These are phyloP conservation scores for Branchipolynoe longqiensis DNA, from an alignment of 2,888 invertebrate genomes.

Conservation along the genomic window DNA sequence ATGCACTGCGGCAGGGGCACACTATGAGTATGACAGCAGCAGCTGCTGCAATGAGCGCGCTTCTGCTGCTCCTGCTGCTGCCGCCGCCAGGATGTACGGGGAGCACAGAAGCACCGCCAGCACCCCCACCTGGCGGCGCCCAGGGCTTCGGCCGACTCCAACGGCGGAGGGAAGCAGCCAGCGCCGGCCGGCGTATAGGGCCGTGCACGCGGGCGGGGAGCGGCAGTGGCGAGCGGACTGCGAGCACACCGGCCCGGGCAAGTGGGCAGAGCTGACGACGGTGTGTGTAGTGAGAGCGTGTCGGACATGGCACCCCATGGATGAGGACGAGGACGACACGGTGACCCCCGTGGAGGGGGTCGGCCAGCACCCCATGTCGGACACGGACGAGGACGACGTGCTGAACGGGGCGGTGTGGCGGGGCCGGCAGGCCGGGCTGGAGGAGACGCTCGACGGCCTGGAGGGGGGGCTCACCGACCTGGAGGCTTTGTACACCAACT, in stretches of 20 bases:
- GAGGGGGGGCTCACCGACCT: constrained; percentile 12
- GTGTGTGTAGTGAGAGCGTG: no score
- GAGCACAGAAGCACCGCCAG: no score
- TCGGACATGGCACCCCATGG: not conserved
- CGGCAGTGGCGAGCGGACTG: not conserved
- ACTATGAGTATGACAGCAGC: no score
- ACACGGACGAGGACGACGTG: constrained; percentile 44
- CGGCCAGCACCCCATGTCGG: constrained; percentile 26
- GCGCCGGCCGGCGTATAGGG: not conserved
- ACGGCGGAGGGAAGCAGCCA: not conserved
- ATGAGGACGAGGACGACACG: constrained; percentile 48
- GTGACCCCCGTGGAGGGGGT: constrained; percentile 28
- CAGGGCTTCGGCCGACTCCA: not conserved
- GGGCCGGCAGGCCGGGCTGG: not conserved
- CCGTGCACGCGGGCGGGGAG: no score
- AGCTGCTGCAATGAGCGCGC: no score
- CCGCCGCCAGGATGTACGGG: no score
- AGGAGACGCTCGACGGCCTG: not conserved
- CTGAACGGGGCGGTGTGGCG: constrained; percentile 1
- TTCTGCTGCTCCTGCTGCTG: no score
- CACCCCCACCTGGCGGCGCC: not conserved
- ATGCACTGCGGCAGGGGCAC: no score
- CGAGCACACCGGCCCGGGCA: not conserved
- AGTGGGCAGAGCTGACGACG: not conserved
- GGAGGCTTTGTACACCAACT: not conserved